Conservation (phyloP, 2,113 vertebrate species). For the Chiloscyllium plagiosum region DNA sequence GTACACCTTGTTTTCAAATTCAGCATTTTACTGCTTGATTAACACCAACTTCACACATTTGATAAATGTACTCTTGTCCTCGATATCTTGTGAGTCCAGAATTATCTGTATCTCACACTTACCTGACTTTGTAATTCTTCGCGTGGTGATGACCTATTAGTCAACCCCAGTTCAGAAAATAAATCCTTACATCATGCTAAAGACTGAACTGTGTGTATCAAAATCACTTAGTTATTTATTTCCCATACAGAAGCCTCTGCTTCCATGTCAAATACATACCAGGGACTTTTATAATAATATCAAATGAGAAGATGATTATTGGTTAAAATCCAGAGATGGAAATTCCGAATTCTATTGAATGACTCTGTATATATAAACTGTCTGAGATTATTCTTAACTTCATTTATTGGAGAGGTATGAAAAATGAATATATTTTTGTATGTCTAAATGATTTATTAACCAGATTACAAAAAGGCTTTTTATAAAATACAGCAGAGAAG, state of each 20-base stretch:
- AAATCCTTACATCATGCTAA: not conserved
- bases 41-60: not conserved
- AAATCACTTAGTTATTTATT: not conserved
- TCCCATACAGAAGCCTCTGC: not conserved
- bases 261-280: not conserved
- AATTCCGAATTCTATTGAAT: not conserved
- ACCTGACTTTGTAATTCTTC: not conserved
- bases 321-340: not conserved
- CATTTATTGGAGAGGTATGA: not conserved
- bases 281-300: not conserved
- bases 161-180: not conserved
- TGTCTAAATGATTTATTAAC: not conserved
- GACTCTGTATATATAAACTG: not conserved
- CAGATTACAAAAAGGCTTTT: too few relatives aligned
- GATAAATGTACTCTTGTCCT: not conserved
- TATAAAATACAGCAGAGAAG: not conserved
- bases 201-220: not conserved
- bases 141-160: not conserved
- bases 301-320: not conserved
- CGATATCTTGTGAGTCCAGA: not conserved
- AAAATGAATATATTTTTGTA: not conserved
- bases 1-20: not conserved
- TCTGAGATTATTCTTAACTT: not conserved
- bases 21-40: not conserved
- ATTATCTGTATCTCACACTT: not conserved